Evolutionary conservation across 2,888 invertebrate species (phyloP).

Genomic region (Nomada lathburiana): DNA sequence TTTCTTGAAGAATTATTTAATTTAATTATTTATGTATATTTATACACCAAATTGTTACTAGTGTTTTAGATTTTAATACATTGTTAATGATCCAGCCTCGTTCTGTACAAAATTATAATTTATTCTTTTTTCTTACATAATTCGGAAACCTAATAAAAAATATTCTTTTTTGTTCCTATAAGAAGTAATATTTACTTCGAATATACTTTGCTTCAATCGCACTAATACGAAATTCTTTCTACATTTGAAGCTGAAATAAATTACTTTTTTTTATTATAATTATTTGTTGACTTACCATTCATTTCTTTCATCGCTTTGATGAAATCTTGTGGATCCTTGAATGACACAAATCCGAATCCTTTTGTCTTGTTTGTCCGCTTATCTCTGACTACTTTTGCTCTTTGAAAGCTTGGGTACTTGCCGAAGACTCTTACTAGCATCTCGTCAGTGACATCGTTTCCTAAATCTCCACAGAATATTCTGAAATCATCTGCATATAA

Average conservation of each 20-base stretch:
- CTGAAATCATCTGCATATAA: constrained; percentile 93
- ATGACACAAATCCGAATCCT: constrained; percentile 99
- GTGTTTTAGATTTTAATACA: neutral
- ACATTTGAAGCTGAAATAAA: constrained; percentile 3
- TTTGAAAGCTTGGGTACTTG: constrained; percentile 96
- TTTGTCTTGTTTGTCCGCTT: constrained; percentile 99
- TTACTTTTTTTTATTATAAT: constrained; percentile 2
- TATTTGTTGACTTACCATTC: constrained; percentile 91
- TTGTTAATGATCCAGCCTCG: neutral
- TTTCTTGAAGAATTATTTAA: neutral
- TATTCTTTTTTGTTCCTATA: constrained; percentile 56
- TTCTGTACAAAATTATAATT: constrained; percentile 12
- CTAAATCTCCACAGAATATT: constrained; percentile 99
- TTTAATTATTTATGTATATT: neutral
- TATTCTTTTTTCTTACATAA: constrained; percentile 6
- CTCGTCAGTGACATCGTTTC: constrained; percentile 99
- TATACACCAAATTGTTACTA: neutral
- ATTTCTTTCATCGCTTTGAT: constrained; percentile 99
- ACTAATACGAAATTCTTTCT: constrained; percentile 2
- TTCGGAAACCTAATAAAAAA: constrained; percentile 46
- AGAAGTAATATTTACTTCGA: constrained; percentile 3
- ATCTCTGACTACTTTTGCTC: constrained; percentile 98
- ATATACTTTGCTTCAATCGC: neutral
- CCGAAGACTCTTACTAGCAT: constrained; percentile 97
- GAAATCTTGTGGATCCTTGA: constrained; percentile 98